Conservation (phyloP, 1,140 invertebrate genomes). For the Drosophila ambigua region DNA sequence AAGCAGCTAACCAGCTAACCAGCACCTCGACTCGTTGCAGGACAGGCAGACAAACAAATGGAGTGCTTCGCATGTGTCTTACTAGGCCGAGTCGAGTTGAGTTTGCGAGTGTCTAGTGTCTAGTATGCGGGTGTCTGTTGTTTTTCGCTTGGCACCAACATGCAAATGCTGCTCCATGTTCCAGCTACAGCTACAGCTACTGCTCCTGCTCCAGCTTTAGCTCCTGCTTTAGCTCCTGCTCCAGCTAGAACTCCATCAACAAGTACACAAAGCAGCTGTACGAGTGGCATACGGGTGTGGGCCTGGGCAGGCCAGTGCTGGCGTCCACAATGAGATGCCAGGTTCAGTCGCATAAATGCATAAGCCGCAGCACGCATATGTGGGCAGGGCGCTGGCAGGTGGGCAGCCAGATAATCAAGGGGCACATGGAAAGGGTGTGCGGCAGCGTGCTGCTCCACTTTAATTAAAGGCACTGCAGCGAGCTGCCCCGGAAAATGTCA, state of each 20-base stretch:
- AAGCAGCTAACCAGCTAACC: conserved; percentile 2
- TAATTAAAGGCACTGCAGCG: conserved; percentile 54
- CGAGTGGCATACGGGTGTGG: no score
- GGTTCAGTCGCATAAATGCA: conserved; percentile 71
- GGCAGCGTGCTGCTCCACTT: conserved; percentile 38
- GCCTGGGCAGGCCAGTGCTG: conserved; percentile 13
- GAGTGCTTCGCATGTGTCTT: conserved; percentile 44
- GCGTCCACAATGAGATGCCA: conserved; percentile 55
- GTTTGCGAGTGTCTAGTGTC: no score
- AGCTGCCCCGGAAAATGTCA: conserved; percentile 29
- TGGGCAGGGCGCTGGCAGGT: conserved; percentile 25
- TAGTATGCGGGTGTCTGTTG: conserved; percentile 33
- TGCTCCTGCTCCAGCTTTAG: conserved; percentile 25
- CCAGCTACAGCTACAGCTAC: conserved; percentile 14
- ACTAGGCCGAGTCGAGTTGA: conserved; percentile 1
- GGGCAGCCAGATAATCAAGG: conserved; percentile 41
- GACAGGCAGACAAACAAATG: conserved; percentile 49
- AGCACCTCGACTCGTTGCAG: background rate
- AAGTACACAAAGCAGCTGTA: conserved; percentile 43
- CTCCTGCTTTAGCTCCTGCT: conserved; percentile 33
- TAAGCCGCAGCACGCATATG: conserved; percentile 53
- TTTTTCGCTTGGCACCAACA: no score
- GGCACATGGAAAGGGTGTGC: conserved; percentile 40
- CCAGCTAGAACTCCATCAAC: conserved; percentile 43
- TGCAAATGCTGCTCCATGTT: no score